These are phyloP conservation scores for Poeciliopsis gracilis DNA, from an alignment of 2,797 vertebrate species.

Conservation along the genomic window DNA sequence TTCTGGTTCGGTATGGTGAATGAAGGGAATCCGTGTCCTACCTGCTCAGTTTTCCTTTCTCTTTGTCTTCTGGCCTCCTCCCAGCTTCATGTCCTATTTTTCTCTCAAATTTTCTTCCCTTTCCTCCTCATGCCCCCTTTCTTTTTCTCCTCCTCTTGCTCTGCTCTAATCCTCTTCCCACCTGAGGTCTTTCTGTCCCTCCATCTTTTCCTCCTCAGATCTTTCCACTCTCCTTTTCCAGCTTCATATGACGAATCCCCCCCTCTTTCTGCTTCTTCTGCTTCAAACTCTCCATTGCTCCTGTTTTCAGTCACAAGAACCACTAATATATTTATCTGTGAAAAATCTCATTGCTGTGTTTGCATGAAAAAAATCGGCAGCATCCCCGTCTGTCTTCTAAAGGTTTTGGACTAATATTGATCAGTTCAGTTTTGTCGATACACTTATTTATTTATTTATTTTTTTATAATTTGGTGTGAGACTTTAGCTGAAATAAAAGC, in stretches of 20 bases:
- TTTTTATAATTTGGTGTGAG: constrained; percentile 11
- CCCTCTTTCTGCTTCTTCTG: constrained; percentile 3
- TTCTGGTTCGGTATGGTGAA: constrained; percentile 12
- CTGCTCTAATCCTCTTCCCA: constrained; percentile 19
- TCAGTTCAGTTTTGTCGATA: background rate
- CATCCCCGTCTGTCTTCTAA: constrained; percentile 63
- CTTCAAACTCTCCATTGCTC: constrained; percentile 25
- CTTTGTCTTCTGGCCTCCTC: constrained; percentile 14
- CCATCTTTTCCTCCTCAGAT: constrained; percentile 13
- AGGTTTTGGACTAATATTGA: constrained; percentile 51
- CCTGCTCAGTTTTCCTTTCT: background rate
- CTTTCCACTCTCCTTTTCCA: constrained; percentile 16
- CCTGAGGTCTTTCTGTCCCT: constrained; percentile 10
- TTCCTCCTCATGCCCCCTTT: background rate
- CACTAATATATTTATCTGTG: constrained; percentile 22
- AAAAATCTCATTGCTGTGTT: constrained; percentile 23
- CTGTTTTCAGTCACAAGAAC: constrained; percentile 58
- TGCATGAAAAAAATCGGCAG: constrained; percentile 39
- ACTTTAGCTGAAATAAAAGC: constrained; percentile 22
- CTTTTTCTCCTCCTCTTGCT: constrained; percentile 13
- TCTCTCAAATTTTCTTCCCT: constrained; percentile 4
- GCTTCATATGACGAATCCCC: background rate
- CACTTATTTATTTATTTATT: background rate
- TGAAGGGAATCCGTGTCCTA: background rate
- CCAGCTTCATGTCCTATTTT: constrained; percentile 23